A percentile compares a stretch with the other conserved stretches of the same genome.
phyloP scores from a whole-genome alignment of 2,888 invertebrate genomes.

The Colostygia pectinataria region DNA sequence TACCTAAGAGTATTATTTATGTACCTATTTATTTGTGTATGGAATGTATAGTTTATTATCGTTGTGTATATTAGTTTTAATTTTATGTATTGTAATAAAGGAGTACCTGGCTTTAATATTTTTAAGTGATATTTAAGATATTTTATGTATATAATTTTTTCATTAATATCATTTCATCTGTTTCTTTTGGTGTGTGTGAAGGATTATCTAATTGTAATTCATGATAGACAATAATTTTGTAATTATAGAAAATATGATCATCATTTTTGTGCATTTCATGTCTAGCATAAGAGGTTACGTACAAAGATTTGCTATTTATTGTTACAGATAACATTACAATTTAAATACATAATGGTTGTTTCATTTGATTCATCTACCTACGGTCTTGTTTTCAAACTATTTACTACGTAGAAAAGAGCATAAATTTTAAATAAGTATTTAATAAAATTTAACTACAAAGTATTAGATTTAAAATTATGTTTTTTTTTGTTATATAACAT shows the following conservation, averaged over 20 bases:
- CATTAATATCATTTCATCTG: slow-evolving; percentile 27
- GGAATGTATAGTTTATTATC: slow-evolving; percentile 21
- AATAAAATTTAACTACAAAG: no score
- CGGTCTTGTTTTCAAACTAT: no score
- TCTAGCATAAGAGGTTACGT: slow-evolving; percentile 21
- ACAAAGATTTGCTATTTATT: slow-evolving; percentile 29
- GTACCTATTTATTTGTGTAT: slow-evolving; percentile 33
- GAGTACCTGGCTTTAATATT: slow-evolving; percentile 74
- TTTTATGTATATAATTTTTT: slow-evolving; percentile 37
- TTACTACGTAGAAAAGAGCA: no score
- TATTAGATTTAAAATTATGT: no score
- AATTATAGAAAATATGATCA: slow-evolving; percentile 25
- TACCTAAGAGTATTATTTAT: slow-evolving; percentile 39
- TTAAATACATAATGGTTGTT: slow-evolving; percentile 44
- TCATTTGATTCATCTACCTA: slow-evolving; percentile 39
- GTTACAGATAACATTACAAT: slow-evolving; percentile 40
- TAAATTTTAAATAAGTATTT: no score
- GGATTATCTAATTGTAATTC: slow-evolving; percentile 15
- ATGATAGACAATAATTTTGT: slow-evolving; percentile 21
- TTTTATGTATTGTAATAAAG: slow-evolving; percentile 46
- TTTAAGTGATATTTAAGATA: slow-evolving; percentile 59
- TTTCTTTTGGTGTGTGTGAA: slow-evolving; percentile 12
- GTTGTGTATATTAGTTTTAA: slow-evolving; percentile 44
- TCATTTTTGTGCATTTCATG: slow-evolving; percentile 31
- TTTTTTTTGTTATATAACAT: no score